phyloP scores from a whole-genome alignment of 2,797 vertebrate genomes.

The Propithecus deckenii region DNA sequence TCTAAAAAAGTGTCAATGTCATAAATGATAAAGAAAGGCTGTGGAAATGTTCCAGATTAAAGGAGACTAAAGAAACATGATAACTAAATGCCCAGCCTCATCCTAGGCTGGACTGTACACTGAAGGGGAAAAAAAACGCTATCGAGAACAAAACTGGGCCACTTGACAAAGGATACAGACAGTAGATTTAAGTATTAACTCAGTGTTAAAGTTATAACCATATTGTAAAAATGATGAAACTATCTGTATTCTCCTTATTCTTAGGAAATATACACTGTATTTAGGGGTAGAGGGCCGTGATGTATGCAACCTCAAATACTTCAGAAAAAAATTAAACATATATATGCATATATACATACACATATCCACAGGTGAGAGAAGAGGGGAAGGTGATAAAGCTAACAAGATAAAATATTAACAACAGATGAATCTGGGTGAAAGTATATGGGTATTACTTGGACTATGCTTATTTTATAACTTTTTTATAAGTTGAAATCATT shows the following conservation, averaged over 20 bases:
- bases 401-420: not conserved
- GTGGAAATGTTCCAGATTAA: not conserved
- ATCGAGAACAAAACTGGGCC: not conserved
- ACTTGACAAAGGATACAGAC: not conserved
- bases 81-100: not conserved
- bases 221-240: not conserved
- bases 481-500: constrained; percentile 11
- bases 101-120: not conserved
- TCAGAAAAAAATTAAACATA: not conserved
- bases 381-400: not conserved
- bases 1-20: not conserved
- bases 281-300: not conserved
- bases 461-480: not conserved
- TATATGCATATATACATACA: not conserved
- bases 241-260: not conserved
- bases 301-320: not conserved
- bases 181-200: not conserved
- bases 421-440: not conserved
- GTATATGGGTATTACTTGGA: not conserved
- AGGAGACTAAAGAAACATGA: not conserved
- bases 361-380: too few species aligned
- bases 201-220: not conserved
- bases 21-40: not conserved
- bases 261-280: not conserved
- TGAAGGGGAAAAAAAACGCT: not conserved